A percentile compares a stretch with the other conserved stretches of the same genome.
Evolutionary conservation across 2,888 invertebrate genomes (phyloP).

Genomic region (Oligia latruncula): DNA sequence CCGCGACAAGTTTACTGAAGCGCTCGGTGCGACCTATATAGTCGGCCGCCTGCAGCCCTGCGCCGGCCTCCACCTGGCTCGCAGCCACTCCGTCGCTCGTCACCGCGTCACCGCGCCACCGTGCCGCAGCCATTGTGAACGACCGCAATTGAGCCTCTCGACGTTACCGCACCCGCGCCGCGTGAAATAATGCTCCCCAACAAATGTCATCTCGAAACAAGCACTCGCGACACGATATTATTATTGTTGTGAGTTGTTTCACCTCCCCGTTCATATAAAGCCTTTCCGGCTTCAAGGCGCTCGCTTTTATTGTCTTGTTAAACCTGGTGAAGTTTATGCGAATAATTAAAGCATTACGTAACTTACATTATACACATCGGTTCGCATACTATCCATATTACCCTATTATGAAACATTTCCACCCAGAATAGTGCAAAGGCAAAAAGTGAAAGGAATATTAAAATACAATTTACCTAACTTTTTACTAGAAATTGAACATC

Average conservation of each 20-base stretch:
- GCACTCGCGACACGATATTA: constrained; percentile 78
- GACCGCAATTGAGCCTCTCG: constrained; percentile 82
- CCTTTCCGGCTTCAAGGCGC: constrained; percentile 74
- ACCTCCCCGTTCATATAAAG: constrained; percentile 76
- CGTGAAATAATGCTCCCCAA: constrained; percentile 81
- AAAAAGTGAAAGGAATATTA: constrained; percentile 9
- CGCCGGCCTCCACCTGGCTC: constrained; percentile 68
- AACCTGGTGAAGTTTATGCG: constrained; percentile 75
- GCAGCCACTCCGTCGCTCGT: constrained; percentile 53
- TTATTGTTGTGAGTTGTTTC: constrained; percentile 82
- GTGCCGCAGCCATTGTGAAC: constrained; percentile 78
- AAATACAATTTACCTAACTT: constrained; percentile 19
- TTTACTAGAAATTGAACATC: constrained; percentile 24
- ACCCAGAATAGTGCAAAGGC: constrained; percentile 25
- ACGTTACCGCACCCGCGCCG: constrained; percentile 76
- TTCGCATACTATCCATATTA: constrained; percentile 44
- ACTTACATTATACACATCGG: constrained; percentile 64
- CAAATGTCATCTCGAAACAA: constrained; percentile 82
- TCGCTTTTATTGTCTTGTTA: constrained; percentile 76
- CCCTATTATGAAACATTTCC: constrained; percentile 5
- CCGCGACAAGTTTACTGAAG: constrained; percentile 88
- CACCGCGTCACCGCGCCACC: constrained; percentile 54
- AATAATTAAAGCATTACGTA: constrained; percentile 74
- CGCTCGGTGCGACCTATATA: constrained; percentile 88
- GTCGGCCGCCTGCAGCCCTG: constrained; percentile 76